These are phyloP conservation scores for Capitulum mitella DNA, from an alignment of 2,888 invertebrate genomes.

Conservation along the genomic window DNA sequence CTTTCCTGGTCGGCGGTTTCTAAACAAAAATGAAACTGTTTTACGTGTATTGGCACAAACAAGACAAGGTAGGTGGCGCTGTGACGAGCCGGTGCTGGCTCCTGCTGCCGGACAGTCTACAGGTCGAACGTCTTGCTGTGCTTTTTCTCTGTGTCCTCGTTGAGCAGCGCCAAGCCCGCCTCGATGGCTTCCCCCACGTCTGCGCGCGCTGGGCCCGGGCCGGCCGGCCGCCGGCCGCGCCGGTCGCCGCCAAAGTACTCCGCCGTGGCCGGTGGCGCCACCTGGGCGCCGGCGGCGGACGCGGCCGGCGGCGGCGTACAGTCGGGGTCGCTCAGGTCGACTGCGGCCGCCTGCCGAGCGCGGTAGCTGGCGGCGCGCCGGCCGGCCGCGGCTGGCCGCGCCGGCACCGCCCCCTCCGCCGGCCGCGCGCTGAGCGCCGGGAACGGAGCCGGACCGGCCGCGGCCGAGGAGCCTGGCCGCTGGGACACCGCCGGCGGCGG, in stretches of 20 bases:
- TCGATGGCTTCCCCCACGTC: neutral
- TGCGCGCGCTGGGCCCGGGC: neutral
- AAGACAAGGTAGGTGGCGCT: no score
- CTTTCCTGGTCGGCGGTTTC: no score
- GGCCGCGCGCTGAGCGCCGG: no score
- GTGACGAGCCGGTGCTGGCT: neutral
- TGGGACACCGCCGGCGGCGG: neutral
- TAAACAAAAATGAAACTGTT: no score
- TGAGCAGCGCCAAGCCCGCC: neutral
- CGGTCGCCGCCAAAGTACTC: neutral
- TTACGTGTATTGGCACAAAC: no score
- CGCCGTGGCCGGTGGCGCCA: neutral
- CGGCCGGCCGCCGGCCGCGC: neutral
- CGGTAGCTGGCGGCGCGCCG: neutral
- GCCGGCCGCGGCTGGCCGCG: neutral
- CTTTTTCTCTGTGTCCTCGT: neutral
- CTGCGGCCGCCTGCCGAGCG: neutral
- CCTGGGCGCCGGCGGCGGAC: neutral
- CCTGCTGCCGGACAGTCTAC: neutral
- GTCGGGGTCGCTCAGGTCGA: neutral
- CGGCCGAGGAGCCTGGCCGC: no score
- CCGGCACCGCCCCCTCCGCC: no score
- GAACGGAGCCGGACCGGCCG: no score
- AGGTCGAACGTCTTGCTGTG: conserved; percentile 1
- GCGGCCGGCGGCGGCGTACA: neutral